Evolutionary conservation across 2,888 invertebrate species (phyloP).

Genomic region (Liposcelis brunnea): DNA sequence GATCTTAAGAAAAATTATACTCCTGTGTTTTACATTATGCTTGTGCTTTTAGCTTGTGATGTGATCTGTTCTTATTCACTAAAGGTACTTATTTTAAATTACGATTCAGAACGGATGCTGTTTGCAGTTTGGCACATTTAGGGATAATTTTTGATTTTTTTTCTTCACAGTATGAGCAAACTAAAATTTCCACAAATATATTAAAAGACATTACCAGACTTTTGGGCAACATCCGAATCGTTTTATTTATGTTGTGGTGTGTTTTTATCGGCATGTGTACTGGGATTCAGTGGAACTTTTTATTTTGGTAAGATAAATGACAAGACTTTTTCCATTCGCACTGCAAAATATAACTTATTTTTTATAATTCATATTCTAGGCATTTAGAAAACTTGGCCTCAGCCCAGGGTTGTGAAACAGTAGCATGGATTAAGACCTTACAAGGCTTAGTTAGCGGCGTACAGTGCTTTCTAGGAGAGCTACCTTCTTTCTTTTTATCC

Average conservation of each 20-base stretch:
- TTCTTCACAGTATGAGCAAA: constrained; percentile 37
- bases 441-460: constrained; percentile 57
- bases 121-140: not conserved
- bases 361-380: not conserved
- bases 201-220: constrained; percentile 48
- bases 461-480: constrained; percentile 68
- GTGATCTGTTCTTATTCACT: constrained; percentile 46
- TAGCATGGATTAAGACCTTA: constrained; percentile 47
- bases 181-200: constrained; percentile 46
- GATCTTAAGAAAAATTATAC: constrained; percentile 51
- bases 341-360: not conserved
- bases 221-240: constrained; percentile 43
- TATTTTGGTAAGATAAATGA: constrained; percentile 57
- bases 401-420: constrained; percentile 26
- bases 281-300: constrained; percentile 71
- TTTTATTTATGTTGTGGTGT: constrained; percentile 65
- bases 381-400: constrained; percentile 48
- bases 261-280: constrained; percentile 68
- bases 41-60: constrained; percentile 45
- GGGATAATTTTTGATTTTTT: constrained; percentile 10
- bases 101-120: constrained; percentile 22
- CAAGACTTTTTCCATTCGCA: not conserved
- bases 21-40: constrained; percentile 61
- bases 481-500: constrained; percentile 74
- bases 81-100: constrained; percentile 22